Conservation (phyloP, 2,888 invertebrate species). For the Heliconius cydno region DNA sequence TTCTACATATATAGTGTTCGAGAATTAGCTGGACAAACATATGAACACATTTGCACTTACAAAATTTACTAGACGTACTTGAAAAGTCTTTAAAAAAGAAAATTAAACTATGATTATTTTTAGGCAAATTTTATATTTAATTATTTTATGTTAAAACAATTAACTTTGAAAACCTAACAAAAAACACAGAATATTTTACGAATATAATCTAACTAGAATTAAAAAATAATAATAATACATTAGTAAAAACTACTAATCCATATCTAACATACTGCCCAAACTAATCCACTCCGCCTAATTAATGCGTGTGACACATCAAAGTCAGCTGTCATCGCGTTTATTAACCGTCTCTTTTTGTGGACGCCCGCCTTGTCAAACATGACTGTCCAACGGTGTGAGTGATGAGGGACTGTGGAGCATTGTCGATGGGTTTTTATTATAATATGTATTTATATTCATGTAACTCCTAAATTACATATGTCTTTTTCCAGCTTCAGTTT, state of each 20-base stretch:
- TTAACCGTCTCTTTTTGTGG: conserved; percentile 63
- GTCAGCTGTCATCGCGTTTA: conserved; percentile 64
- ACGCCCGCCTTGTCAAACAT: conserved; percentile 64
- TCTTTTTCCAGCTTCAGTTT: too few relatives aligned
- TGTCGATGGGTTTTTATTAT: conserved; percentile 13
- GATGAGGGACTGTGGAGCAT: conserved; percentile 31
- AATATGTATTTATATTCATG: neutral
- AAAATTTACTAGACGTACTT: neutral
- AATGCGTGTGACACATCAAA: conserved; percentile 68
- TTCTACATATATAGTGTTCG: too few relatives aligned
- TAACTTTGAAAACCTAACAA: neutral
- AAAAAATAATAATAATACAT: neutral
- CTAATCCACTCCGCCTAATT: conserved; percentile 8
- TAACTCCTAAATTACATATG: too few relatives aligned
- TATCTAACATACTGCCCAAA: neutral
- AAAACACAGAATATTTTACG: neutral
- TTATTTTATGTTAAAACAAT: neutral
- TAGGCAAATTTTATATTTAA: too few relatives aligned
- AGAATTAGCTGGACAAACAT: neutral
- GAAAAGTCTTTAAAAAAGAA: neutral
- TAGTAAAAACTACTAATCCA: neutral
- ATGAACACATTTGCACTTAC: neutral
- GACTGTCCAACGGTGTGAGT: neutral
- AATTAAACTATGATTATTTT: neutral
- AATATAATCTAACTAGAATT: neutral